Evolutionary conservation across 2,888 invertebrate genomes (phyloP).

Genomic region (Galerucella nymphaeae): DNA sequence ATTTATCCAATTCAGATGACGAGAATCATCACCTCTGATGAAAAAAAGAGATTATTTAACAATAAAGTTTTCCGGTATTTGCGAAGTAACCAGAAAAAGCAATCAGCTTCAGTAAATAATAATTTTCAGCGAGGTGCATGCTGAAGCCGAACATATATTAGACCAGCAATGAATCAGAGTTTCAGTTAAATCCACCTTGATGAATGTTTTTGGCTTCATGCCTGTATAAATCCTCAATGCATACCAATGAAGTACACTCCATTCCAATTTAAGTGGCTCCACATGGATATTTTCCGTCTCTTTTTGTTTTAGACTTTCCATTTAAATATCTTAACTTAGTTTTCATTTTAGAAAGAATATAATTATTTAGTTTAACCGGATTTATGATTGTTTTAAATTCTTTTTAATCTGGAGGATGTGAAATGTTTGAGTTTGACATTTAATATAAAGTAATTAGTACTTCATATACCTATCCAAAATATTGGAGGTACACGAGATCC

Average conservation of each 20-base stretch:
- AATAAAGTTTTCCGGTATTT: conserved; percentile 50
- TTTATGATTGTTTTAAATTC: background rate
- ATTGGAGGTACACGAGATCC: too few species aligned
- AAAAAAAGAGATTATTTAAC: conserved; percentile 31
- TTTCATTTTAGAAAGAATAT: background rate
- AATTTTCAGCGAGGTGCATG: conserved; percentile 62
- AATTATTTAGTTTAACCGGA: background rate
- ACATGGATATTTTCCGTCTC: conserved; percentile 54
- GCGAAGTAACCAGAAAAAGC: conserved; percentile 56
- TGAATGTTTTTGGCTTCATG: conserved; percentile 68
- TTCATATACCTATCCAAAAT: too few species aligned
- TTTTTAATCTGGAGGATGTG: too few species aligned
- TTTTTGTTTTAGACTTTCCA: conserved; percentile 23
- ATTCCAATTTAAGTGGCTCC: conserved; percentile 59
- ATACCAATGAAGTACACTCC: conserved; percentile 66
- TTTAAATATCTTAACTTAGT: conserved; percentile 19
- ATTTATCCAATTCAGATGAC: background rate
- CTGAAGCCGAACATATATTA: conserved; percentile 66
- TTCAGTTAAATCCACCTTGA: conserved; percentile 68
- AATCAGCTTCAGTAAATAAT: conserved; percentile 63
- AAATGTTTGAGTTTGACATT: too few species aligned
- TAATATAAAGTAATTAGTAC: too few species aligned
- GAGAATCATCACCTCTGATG: background rate
- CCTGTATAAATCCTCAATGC: conserved; percentile 68
- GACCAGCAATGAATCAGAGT: conserved; percentile 66